A percentile compares a stretch with the other conserved stretches of the same genome.
phyloP scores from a whole-genome alignment of 2,888 invertebrate species.

The Pachymerium ferrugineum region DNA sequence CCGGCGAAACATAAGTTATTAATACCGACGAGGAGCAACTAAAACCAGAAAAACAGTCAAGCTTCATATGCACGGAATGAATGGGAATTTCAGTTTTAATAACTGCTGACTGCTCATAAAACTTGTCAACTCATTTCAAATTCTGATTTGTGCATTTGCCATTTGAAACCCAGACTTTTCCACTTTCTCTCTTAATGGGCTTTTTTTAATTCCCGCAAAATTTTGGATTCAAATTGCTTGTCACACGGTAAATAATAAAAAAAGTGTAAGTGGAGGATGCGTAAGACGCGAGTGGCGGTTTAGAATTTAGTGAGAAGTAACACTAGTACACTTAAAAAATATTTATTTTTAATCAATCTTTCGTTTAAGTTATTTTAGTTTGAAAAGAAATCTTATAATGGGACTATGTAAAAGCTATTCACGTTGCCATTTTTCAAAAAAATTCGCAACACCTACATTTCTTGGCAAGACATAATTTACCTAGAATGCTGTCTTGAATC shows the following conservation, averaged over 20 bases:
- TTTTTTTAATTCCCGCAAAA: background rate
- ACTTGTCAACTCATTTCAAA: slow-evolving; percentile 27
- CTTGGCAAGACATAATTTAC: no score
- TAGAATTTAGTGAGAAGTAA: no score
- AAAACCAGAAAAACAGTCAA: background rate
- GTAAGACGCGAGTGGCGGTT: background rate
- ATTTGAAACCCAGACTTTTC: slow-evolving; percentile 17
- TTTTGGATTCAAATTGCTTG: slow-evolving; percentile 19
- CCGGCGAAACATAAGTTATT: background rate
- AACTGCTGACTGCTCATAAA: slow-evolving; percentile 24
- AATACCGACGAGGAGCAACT: no score
- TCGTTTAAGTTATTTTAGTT: no score
- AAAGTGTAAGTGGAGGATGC: background rate
- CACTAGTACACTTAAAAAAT: no score
- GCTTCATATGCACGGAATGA: background rate
- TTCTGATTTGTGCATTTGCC: slow-evolving; percentile 19
- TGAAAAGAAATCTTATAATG: no score
- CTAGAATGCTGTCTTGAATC: no score
- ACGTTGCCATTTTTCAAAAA: no score
- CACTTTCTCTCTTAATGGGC: background rate
- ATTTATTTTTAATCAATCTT: no score
- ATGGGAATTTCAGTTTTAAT: slow-evolving; percentile 17
- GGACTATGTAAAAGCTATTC: no score
- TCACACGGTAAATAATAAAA: background rate
- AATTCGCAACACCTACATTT: no score